Evolutionary conservation across 2,797 vertebrate species (phyloP).

Genomic region (Adrianichthys oophorus): DNA sequence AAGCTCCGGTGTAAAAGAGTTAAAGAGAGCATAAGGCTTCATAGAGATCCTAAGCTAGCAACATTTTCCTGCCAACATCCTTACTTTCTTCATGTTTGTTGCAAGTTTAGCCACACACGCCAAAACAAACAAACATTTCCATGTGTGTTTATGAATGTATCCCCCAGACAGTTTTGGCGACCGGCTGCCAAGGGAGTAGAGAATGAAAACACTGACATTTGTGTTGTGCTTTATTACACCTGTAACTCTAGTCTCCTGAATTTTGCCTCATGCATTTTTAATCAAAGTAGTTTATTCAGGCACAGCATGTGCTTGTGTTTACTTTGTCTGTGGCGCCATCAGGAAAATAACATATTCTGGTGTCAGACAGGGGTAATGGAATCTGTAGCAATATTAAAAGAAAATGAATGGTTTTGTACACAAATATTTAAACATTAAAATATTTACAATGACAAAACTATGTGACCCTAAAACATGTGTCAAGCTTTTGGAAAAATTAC

Average conservation of each 20-base stretch:
- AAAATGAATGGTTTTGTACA: no score
- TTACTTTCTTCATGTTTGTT: constrained; percentile 5
- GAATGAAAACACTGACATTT: constrained; percentile 59
- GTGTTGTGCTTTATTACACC: constrained; percentile 77
- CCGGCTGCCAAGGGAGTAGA: constrained; percentile 46
- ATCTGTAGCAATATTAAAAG: no score
- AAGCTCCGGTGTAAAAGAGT: no score
- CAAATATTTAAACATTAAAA: no score
- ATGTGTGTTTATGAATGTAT: constrained; percentile 9
- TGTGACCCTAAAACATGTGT: no score
- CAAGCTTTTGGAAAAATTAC: no score
- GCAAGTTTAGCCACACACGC: constrained; percentile 9
- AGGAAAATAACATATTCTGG: constrained; percentile 7
- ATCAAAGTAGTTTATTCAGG: constrained; percentile 76
- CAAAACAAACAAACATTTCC: constrained; percentile 2
- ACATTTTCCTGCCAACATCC: constrained; percentile 28
- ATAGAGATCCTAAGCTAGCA: constrained; percentile 29
- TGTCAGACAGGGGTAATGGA: no score
- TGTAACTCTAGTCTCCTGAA: constrained; percentile 56
- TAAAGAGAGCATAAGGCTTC: no score
- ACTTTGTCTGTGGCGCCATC: constrained; percentile 48
- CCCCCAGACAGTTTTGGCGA: constrained; percentile 23
- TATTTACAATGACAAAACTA: no score
- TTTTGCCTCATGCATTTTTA: constrained; percentile 80
- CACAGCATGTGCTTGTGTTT: constrained; percentile 48